Percentiles rank a stretch among this genome's conserved stretches.
phyloP scores from a whole-genome alignment of 2,888 invertebrate species.

The Salpingus planirostris region DNA sequence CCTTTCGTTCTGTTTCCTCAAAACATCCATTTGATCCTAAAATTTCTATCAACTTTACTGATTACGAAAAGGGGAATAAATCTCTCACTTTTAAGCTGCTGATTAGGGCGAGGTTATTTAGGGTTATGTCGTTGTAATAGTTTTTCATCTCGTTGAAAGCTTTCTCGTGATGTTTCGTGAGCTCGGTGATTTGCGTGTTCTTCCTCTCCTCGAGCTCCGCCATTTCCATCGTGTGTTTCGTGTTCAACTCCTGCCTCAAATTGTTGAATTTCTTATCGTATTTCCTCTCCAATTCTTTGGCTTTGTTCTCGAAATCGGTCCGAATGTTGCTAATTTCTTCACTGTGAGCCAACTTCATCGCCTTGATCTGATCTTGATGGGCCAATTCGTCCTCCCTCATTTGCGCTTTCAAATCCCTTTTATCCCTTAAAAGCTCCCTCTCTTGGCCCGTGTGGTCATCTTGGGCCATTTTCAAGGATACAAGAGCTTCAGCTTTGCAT shows the following conservation, averaged over 20 bases:
- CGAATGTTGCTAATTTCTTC: slow-evolving; percentile 49
- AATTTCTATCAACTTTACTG: not conserved
- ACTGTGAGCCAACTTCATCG: slow-evolving; percentile 52
- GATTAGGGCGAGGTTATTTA: slow-evolving; percentile 86
- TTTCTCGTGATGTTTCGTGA: slow-evolving; percentile 75
- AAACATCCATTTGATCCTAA: slow-evolving; percentile 64
- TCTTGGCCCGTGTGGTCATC: slow-evolving; percentile 75
- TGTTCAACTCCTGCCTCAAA: slow-evolving; percentile 61
- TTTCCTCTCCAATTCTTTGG: slow-evolving; percentile 58
- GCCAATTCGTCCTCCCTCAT: slow-evolving; percentile 61
- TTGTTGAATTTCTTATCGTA: slow-evolving; percentile 67
- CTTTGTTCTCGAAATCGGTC: slow-evolving; percentile 56
- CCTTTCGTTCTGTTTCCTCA: slow-evolving; percentile 71
- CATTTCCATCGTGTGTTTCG: slow-evolving; percentile 57
- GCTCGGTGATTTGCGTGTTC: slow-evolving; percentile 67
- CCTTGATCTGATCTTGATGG: slow-evolving; percentile 63
- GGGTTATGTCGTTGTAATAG: slow-evolving; percentile 90
- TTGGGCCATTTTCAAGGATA: slow-evolving; percentile 72
- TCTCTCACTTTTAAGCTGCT: slow-evolving; percentile 86
- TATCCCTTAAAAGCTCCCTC: slow-evolving; percentile 64
- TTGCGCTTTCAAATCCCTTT: slow-evolving; percentile 55
- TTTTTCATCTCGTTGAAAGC: slow-evolving; percentile 85
- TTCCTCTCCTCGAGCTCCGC: slow-evolving; percentile 87
- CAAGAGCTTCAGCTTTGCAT: slow-evolving; percentile 74
- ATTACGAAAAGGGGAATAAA: too few species aligned